These are phyloP conservation scores for Propithecus perrieri DNA, from an alignment of 2,797 vertebrate genomes.

Conservation along the genomic window DNA sequence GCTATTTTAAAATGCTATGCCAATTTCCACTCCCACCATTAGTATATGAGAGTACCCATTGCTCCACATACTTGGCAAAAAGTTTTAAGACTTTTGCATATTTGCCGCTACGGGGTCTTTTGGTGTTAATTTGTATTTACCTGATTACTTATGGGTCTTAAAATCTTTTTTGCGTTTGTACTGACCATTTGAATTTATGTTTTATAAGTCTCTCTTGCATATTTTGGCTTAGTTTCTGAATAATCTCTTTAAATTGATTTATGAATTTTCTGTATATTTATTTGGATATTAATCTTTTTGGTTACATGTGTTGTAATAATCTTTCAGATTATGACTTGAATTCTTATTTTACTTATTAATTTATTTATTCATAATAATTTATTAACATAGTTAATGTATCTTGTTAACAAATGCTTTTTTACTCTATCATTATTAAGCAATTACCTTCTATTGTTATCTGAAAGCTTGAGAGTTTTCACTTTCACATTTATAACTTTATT, in stretches of 20 bases:
- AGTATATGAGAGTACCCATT: not conserved
- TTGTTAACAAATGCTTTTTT: not conserved
- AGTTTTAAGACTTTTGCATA: not conserved
- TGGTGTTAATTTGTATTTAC: not conserved
- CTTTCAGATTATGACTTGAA: not conserved
- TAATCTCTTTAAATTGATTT: not conserved
- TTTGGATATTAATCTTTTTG: not conserved
- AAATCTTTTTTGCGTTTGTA: not conserved
- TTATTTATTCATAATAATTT: not conserved
- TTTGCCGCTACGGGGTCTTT: not conserved
- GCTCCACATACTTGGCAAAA: not conserved
- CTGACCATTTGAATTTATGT: not conserved
- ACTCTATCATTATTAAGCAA: not conserved
- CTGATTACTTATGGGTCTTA: not conserved
- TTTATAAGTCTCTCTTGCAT: not conserved
- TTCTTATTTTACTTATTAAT: not conserved
- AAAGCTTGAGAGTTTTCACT: not conserved
- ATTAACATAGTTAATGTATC: not conserved
- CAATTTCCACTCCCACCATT: not conserved
- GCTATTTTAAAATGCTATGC: not conserved
- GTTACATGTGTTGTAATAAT: not conserved
- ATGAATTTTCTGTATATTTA: not conserved
- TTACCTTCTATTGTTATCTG: not conserved
- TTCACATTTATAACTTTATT: not conserved
- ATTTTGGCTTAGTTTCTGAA: not conserved